These are phyloP conservation scores for Netta rufina DNA, from an alignment of 2,797 vertebrate genomes.

Conservation along the genomic window DNA sequence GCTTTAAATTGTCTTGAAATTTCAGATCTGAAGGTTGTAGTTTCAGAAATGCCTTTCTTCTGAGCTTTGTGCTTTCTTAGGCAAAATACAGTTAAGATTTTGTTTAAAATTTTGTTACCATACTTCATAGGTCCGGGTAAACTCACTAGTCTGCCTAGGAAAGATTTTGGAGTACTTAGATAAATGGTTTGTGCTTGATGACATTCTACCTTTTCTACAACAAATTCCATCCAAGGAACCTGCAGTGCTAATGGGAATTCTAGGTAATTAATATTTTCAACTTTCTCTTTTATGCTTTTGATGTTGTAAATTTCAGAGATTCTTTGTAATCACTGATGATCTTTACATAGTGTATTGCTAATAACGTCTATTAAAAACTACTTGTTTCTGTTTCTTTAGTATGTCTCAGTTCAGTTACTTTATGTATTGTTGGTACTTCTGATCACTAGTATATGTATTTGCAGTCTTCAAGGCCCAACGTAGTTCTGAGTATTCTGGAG, in stretches of 20 bases:
- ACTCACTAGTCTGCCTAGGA: conserved; percentile 96
- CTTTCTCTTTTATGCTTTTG: conserved; percentile 7
- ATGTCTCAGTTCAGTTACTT: background rate
- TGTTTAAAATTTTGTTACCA: background rate
- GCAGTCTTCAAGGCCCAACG: background rate
- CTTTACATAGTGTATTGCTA: background rate
- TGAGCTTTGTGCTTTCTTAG: background rate
- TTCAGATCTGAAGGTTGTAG: background rate
- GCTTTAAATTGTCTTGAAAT: background rate
- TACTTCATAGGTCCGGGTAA: conserved; percentile 90
- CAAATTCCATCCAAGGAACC: conserved; percentile 98
- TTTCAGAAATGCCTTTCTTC: background rate
- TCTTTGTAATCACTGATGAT: background rate
- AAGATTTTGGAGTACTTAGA: conserved; percentile 98
- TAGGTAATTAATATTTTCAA: conserved; percentile 82
- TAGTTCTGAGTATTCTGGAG: background rate
- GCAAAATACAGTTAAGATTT: background rate
- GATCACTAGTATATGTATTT: background rate
- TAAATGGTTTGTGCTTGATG: conserved; percentile 99
- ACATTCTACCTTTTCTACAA: conserved; percentile 96
- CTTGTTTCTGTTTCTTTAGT: background rate
- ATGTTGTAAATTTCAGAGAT: background rate
- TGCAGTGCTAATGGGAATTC: conserved; percentile 96
- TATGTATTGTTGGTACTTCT: background rate
- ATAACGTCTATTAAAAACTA: background rate